Evolutionary conservation across 2,797 vertebrate species (phyloP).

Genomic region (Phrynocephalus forsythii): DNA sequence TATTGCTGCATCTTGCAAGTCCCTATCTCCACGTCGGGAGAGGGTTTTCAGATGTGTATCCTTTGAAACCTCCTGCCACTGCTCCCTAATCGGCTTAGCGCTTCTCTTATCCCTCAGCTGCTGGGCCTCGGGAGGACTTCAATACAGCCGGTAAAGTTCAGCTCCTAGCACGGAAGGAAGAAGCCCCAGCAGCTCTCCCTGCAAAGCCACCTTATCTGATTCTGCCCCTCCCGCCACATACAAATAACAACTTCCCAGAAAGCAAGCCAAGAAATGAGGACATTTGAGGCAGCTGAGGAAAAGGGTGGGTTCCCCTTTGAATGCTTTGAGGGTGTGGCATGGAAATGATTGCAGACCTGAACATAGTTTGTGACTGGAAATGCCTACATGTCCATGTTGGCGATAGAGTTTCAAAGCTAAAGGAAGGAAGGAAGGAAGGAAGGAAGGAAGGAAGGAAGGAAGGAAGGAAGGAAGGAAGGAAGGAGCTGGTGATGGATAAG

Average conservation of each 20-base stretch:
- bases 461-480: too few species aligned
- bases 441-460: too few species aligned
- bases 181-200: too few species aligned
- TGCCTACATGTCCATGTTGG: background rate
- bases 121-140: background rate
- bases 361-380: background rate
- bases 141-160: background rate
- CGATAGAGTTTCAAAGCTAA: too few species aligned
- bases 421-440: background rate
- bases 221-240: background rate
- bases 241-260: background rate
- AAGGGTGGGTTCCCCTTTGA: too few species aligned
- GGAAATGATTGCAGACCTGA: too few species aligned
- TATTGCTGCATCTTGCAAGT: too few species aligned
- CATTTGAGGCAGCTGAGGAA: background rate
- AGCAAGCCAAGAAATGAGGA: background rate
- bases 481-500: too few species aligned
- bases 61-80: background rate
- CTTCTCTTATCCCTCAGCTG: background rate
- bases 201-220: background rate
- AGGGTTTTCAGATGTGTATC: background rate
- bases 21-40: background rate
- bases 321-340: too few species aligned
- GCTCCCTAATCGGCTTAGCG: background rate
- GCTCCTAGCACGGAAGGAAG: background rate